These are phyloP conservation scores for Corticium candelabrum DNA, from an alignment of 37 sponge, comb jelly and placozoan species.

Conservation along the genomic window DNA sequence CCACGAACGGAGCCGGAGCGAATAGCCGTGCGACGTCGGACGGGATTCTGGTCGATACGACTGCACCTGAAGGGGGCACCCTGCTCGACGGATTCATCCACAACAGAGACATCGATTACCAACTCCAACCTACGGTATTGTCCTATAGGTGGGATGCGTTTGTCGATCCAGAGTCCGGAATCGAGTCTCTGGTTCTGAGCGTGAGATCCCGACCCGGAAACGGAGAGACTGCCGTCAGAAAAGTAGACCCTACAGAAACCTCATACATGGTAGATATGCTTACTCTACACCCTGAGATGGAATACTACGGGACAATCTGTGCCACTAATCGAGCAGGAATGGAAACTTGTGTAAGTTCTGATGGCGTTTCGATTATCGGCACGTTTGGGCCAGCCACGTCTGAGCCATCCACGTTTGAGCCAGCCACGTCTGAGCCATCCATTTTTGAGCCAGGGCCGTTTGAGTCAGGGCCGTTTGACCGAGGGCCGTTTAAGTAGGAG, in stretches of 20 bases:
- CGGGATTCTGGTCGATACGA: slow-evolving; percentile 44
- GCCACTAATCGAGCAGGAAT: not conserved
- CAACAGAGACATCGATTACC: slow-evolving; percentile 5
- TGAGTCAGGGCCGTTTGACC: too few species aligned
- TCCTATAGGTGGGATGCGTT: slow-evolving; percentile 39
- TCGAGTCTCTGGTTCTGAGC: too few species aligned
- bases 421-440: too few species aligned
- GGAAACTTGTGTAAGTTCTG: too few species aligned
- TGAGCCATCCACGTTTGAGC: too few species aligned
- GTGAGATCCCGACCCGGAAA: slow-evolving; percentile 38
- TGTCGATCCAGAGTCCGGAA: slow-evolving; percentile 38
- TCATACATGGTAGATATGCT: too few species aligned
- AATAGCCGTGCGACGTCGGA: slow-evolving; percentile 28
- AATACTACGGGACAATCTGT: not conserved
- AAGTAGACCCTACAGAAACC: too few species aligned
- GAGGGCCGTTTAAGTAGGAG: too few species aligned
- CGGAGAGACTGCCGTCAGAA: too few species aligned
- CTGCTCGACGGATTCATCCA: slow-evolving; percentile 24
- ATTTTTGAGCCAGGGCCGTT: too few species aligned
- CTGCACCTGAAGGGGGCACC: slow-evolving; percentile 35
- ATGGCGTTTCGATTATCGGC: too few species aligned
- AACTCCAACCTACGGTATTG: not conserved
- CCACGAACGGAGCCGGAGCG: not conserved
- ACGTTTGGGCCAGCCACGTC: too few species aligned
- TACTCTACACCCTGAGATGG: not conserved